Evolutionary conservation across 2,113 vertebrate genomes (phyloP), one percentile per base, ranked within the genome.

Genomic region (Rhinichthys klamathensis): DNA sequence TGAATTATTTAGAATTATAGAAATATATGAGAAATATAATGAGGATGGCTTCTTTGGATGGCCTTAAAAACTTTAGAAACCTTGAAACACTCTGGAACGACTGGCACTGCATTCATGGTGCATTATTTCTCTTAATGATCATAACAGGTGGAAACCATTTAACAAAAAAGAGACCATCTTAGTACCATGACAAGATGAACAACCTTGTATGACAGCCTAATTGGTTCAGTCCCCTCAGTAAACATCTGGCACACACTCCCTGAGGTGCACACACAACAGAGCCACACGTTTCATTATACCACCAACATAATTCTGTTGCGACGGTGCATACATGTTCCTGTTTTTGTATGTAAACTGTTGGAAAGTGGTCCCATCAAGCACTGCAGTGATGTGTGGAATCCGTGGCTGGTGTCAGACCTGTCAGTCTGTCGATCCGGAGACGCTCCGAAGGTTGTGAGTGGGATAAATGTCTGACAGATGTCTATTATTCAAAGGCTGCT

Each of bases 211-310:
- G 67, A 76, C 70, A 67, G 60, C 65, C 63, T 80, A 65, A 80
- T 63, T 80, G 38, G 65, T 73, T 88, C 27, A 25, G 13, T 7
- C 70, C 56, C 27, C 41, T 79, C 80, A 79, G 23, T 35, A 79
- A 78, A 85, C 73, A 85, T 60, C 63, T 83, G 84, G 46, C 77
- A 27, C 11, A 82, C 11, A 5, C 51, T 82, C 56, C 79, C 38
- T 54, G 41, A 18, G 25, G 82, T 21, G 11, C 38, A 72, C 51
- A 61, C 16, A 41, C 84, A 85, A 70, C 35, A 9, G 80, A 23
- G 67, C 32, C 63, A 23, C 77, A 44, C 67, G 72, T 60, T 63
- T 61, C 15, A 82, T 41, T 16, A 41, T 87, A 75, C 80, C 79
- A 25, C 51, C 46, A 85, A 79, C 10, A 54, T 15, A 61, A 54